These are phyloP conservation scores for Salvator merianae DNA, from an alignment of 2,113 vertebrate genomes.

Conservation along the genomic window DNA sequence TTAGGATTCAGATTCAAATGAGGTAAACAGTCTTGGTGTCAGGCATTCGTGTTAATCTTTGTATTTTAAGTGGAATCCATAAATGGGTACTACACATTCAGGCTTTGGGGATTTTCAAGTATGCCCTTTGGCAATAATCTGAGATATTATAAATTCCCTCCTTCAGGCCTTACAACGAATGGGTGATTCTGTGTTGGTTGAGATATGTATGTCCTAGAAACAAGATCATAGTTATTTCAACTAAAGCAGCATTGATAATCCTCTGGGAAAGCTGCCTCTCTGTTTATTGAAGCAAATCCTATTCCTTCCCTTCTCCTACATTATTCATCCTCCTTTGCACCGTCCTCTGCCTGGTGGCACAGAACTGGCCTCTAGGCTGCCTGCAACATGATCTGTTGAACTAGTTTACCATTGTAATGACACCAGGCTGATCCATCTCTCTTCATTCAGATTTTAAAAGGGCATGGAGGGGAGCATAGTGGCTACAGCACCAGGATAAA, in stretches of 20 bases:
- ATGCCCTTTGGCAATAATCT: fast-evolving
- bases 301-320: not conserved
- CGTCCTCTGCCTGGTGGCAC: not conserved
- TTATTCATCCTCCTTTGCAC: not conserved
- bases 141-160: not conserved
- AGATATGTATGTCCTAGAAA: not conserved
- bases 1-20: not conserved
- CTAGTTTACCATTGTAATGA: not conserved
- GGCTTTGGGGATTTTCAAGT: not conserved
- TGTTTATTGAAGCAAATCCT: not conserved
- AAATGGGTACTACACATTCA: not conserved
- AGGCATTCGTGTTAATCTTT: not conserved
- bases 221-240: not conserved
- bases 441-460: not conserved
- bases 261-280: not conserved
- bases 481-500: too few species aligned
- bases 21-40: not conserved
- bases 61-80: not conserved
- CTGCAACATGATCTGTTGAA: not conserved
- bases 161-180: not conserved
- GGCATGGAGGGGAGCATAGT: not conserved
- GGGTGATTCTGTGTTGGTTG: not conserved
- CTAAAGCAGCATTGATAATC: not conserved
- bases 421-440: not conserved
- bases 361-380: not conserved